Evolutionary conservation across 2,888 invertebrate genomes (phyloP), one percentile per base, ranked within the genome.

Genomic region (Eupsilia transversa): DNA sequence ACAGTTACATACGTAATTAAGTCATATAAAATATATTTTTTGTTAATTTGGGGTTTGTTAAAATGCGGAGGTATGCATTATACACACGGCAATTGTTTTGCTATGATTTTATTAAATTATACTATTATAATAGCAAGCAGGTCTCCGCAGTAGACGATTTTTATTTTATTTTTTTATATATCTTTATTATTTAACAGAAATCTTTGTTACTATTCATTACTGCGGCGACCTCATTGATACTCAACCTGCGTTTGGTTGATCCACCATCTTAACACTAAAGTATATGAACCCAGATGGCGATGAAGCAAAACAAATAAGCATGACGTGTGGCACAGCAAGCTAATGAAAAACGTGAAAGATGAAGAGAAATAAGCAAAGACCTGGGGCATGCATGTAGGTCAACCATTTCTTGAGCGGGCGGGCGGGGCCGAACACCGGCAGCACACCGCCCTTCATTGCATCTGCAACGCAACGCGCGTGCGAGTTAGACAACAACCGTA

Each of bases 361-460:
- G 93, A 92, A 93, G 91, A 94, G 89, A 90, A 94, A 94, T 72
- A 95, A 94, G 95, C 95, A 89, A 89, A 93, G 95, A 96, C 96
- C 96, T 96, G 96, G 94, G 78, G 94, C 96, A 96, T 96, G 96
- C 96, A 96, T 94, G 96, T 95, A 96, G 92, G 96, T 96, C 92
- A 96, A 94, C 96, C 96, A 96, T 91, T 96, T 96, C 96, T 95
- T 96, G 95, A 95, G 90, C 89, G 93, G 95, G 86, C 94, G 95
- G 71, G 89, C 91, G 86, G 94, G 94, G 82, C 93, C 93, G 88
- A 96, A 92, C 93, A 94, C 91, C 87, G 94, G 92, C 90, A 94
- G 93, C 92, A 94, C 92, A 89, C 92, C 92, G 93, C 93, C 91
- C 90, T 92, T 94, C 92, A 94, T 91, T 86, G 92, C 89, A 95